Percentiles rank a stretch among this genome's conserved stretches.
phyloP scores from a whole-genome alignment of 2,888 invertebrate species.

The Drosophila birchii region DNA sequence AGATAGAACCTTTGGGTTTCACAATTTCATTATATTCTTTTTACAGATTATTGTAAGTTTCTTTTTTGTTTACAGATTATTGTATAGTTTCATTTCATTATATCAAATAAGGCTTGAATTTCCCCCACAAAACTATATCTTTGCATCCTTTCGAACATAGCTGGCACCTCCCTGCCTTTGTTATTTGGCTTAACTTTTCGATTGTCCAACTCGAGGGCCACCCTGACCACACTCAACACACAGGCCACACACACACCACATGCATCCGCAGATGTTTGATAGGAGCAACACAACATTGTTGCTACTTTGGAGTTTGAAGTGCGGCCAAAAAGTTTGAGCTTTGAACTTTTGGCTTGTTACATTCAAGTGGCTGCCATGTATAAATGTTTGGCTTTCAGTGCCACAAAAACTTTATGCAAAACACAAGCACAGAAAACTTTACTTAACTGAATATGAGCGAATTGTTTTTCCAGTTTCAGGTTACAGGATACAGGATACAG shows the following conservation, averaged over 20 bases:
- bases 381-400: conserved; percentile 56
- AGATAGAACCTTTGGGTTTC: background rate
- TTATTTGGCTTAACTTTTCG: conserved; percentile 38
- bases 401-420: conserved; percentile 37
- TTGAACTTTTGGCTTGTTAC: conserved; percentile 76
- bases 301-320: conserved; percentile 40
- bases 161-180: conserved; percentile 20
- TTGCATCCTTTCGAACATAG: background rate
- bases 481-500: conserved; percentile 19
- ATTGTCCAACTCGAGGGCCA: conserved; percentile 40
- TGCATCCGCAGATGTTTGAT: conserved; percentile 32
- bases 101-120: background rate
- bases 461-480: conserved; percentile 31
- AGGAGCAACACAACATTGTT: conserved; percentile 36
- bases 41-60: no score
- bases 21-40: background rate
- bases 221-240: conserved; percentile 40
- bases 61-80: no score
- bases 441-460: conserved; percentile 43
- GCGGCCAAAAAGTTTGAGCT: conserved; percentile 64
- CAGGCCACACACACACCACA: conserved; percentile 14
- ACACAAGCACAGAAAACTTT: conserved; percentile 62
- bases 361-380: conserved; percentile 69
- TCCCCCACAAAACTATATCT: background rate
- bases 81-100: background rate